Evolutionary conservation across 2,797 vertebrate genomes (phyloP), one percentile per base, ranked within the genome.

Genomic region (Gambelia wislizenii): DNA sequence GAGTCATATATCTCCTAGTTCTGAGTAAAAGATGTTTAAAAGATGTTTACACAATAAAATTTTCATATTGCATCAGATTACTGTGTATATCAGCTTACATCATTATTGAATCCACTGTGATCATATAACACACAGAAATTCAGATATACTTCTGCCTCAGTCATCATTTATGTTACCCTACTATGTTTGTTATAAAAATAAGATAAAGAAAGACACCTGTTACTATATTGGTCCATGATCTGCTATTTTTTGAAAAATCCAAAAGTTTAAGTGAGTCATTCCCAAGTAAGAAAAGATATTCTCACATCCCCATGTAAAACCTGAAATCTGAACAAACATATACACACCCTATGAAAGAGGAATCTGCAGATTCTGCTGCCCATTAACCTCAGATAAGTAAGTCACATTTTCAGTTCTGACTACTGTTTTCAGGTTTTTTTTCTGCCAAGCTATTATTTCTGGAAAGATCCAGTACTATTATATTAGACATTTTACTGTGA

Each of bases 181-280:
- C 27, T 87, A 76, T 88, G 87, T 80, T 93, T 89, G 76, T 91
- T 95, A 80, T 33, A 91, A 67, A 27, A 90, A 93, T 86, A 95
- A 42, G 56, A 92, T 89, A 79, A 96, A 52, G 85, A 89, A 94
- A 93, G 83, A 96, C 89, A 96, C 94, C 91, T 94, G 93, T 86
- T 91, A 89, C 83, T 89, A 90, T 92, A 94, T 95, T 74, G 93
- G 94, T 87, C 96, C 92, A 96, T 93, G 91, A 92, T 95, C 92
- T 96, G 93, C 92, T 97, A 93, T 89, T 96, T 93, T 33, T 33
- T 75, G 3, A 44, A 92, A 95, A 92, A 52, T 89, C 64, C 83
- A 94, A 88, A 86, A 94, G 84, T 84, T 88, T 88, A 93, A 95
- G 91, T 82, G 93, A 95, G 91, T 93, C 94, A 92, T 95, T 95